Base-by-base conservation (phyloP, 2,888 invertebrate species). In the Eustalomyia histrio region DNA sequence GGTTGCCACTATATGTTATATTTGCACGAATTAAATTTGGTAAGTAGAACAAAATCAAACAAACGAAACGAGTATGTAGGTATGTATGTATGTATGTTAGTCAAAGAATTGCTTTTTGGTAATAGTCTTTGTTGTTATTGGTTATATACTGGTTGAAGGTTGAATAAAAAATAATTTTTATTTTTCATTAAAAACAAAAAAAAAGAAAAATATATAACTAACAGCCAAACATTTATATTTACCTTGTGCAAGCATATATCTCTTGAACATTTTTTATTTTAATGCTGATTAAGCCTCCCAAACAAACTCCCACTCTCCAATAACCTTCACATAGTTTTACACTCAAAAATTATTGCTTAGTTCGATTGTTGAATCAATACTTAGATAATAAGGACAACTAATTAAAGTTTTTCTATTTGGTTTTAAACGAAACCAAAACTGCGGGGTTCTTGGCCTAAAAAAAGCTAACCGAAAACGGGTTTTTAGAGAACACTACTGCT, bases 1-100 rank as follows among this genome's bases (percentile, higher is more conserved):
- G 98, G 98, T 92, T 97, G 87, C 98, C 98, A 0, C 92, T 98
- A 47, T 98, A 98, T 91, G 94, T 95, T 24, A 96, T 97, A 87
- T 96, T 97, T 88, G 95, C 97, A 0, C 92, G 97, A 85, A 94
- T 97, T 86, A 97, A 97, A 89, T 92, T 97, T 18, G 95, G 95
- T 58, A 95, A 95, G 60, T 93, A 52, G 29, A 35, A 67, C 68
- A 33, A 58, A 43, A 47, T 58, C 17, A 2, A 16, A 16, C 4
- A 17, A 21, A 39, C n/a, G 21, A 3, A 53, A 43, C 61, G 12
- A 53, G 47, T 21, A 18, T 17, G 3, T 29, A 29, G 3, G 7
- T 29, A 29, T 3, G 29, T 7, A 29, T 29, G 29, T 29, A 29
- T 6, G 7, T 29, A 7, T 29, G 29, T 29, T n/a, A 47, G 43